Conservation (phyloP, 2,888 invertebrate species). For the Macrophya annulata region DNA sequence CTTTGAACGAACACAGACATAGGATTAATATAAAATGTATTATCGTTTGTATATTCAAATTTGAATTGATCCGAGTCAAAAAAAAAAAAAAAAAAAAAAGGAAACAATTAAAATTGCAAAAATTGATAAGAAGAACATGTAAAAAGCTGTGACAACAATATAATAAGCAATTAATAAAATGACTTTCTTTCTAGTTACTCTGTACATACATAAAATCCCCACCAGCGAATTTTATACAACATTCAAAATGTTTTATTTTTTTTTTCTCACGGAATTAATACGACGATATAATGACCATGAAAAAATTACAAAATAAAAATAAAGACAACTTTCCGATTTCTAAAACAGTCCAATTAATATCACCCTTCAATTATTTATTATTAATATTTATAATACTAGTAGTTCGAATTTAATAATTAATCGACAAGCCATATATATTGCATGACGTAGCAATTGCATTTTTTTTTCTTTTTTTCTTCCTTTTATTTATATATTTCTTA, state of each 20-base stretch:
- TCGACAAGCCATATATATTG: slow-evolving; percentile 28
- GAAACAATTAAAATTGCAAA: slow-evolving; percentile 60
- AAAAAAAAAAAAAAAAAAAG: slow-evolving; percentile 58
- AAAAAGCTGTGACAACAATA: slow-evolving; percentile 67
- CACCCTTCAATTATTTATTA: slow-evolving; percentile 19
- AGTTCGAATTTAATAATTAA: slow-evolving; percentile 18
- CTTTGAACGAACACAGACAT: slow-evolving; percentile 65
- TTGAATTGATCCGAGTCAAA: slow-evolving; percentile 68
- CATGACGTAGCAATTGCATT: slow-evolving; percentile 33
- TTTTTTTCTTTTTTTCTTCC: not conserved
- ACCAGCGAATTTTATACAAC: slow-evolving; percentile 21
- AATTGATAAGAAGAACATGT: slow-evolving; percentile 65
- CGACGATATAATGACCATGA: not conserved
- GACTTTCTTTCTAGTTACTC: slow-evolving; percentile 61
- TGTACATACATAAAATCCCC: slow-evolving; percentile 66
- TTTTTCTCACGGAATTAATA: slow-evolving; percentile 27
- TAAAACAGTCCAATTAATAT: not conserved
- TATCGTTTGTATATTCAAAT: slow-evolving; percentile 74
- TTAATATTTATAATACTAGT: slow-evolving; percentile 1
- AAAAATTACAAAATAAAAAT: not conserved
- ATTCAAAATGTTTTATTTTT: slow-evolving; percentile 1
- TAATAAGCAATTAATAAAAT: slow-evolving; percentile 68
- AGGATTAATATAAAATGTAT: slow-evolving; percentile 79
- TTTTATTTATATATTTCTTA: slow-evolving; percentile 34
- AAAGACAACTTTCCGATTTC: not conserved